These are phyloP conservation scores for Pogoniulus pusillus DNA, from an alignment of 2,797 vertebrate genomes.

Conservation along the genomic window DNA sequence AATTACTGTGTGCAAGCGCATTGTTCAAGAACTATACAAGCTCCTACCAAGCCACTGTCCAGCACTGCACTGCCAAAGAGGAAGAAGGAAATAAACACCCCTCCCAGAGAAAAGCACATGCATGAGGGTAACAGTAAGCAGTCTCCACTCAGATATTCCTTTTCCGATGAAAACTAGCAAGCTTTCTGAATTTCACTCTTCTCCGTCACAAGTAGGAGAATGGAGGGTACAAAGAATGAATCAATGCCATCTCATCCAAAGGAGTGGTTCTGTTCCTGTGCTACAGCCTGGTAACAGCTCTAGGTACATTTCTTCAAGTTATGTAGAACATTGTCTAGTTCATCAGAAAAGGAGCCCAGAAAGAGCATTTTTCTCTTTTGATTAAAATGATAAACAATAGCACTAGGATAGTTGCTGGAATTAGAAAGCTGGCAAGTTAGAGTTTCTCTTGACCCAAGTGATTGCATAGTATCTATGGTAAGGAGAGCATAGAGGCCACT, in stretches of 20 bases:
- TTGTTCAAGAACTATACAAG: background rate
- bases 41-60: too few species aligned
- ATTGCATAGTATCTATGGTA: background rate
- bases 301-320: background rate
- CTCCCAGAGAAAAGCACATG: background rate
- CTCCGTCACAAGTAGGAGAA: background rate
- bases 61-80: too few species aligned
- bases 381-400: background rate
- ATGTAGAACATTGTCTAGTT: background rate
- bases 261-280: background rate
- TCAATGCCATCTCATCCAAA: background rate
- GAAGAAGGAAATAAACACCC: too few species aligned
- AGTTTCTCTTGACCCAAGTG: background rate
- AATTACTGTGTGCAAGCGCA: accelerated
- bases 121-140: background rate
- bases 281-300: background rate
- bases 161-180: background rate
- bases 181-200: background rate
- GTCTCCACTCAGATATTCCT: background rate
- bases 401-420: background rate
- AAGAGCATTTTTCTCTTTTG: background rate
- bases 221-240: background rate
- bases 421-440: background rate
- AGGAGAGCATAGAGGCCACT: background rate
- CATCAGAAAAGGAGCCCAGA: background rate